Base-by-base conservation (phyloP, 1,140 invertebrate species). In the Drosophila orena region DNA sequence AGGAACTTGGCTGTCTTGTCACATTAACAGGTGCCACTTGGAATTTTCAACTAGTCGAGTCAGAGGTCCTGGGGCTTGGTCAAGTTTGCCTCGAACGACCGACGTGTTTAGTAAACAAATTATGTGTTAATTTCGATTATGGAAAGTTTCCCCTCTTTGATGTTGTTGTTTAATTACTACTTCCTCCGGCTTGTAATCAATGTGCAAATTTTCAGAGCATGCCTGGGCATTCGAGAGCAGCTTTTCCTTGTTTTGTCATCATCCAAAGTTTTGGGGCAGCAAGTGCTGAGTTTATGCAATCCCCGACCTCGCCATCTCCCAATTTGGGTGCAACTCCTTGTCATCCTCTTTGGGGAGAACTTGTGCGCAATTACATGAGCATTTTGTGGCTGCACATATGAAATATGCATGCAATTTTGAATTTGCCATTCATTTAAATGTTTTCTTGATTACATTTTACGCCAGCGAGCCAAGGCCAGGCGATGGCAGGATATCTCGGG, bases 361-460 rank as follows among this genome's bases (percentile, higher is more conserved):
- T 85, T 83, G 81, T 75, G 69, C 75, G 61, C 81, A 86, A 86
- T 88, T 89, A 88, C 79, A 83, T 89, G 79, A 88, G 59, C 79
- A 88, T 88, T 88, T 88, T 89, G 83, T 88, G 83, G 83, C 66
- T 83, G 79, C 84, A 89, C 83, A 88, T 89, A 88, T 88, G 84
- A 88, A 88, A 88, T 88, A 88, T 88, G 83, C 84, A 89, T 89
- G 83, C 84, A 88, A 88, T 88, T 88, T 88, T 89, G 84, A 88
- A 88, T 88, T 88, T 88, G 59, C 79, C 83, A 89, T 88, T 88
- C 79, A 83, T 89, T 88, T 88, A 89, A 89, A 88, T 88, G 83
- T 73, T 88, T 88, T 89, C 84, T 88, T 88, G 83, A 88, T 88
- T 86, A 86, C 83, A 86, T 86, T 86, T 74, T 89, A 81, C 58